These are phyloP conservation scores for Calameuta filiformis DNA, from an alignment of 2,888 invertebrate genomes.

Conservation along the genomic window DNA sequence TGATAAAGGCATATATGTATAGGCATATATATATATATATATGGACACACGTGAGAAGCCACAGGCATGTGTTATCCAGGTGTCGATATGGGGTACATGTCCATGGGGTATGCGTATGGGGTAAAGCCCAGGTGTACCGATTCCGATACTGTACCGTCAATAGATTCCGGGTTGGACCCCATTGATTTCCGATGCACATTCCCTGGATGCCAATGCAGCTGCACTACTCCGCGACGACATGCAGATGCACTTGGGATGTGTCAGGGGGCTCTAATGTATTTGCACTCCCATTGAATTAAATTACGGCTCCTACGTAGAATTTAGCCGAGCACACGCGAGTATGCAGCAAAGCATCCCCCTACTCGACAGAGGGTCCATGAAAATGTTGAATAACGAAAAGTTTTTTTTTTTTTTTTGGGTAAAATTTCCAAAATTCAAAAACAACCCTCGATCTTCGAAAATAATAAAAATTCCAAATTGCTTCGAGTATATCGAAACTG, in stretches of 20 bases:
- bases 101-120: not conserved
- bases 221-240: conserved; percentile 1
- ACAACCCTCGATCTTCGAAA: too few species aligned
- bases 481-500: not conserved
- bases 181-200: conserved; percentile 43
- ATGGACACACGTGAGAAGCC: not conserved
- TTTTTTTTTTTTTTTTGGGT: too few species aligned
- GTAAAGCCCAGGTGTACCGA: conserved; percentile 44
- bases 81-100: conserved; percentile 39
- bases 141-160: conserved; percentile 32
- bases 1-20: not conserved
- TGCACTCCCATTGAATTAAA: not conserved
- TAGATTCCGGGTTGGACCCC: conserved; percentile 40
- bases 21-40: not conserved
- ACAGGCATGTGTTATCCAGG: conserved; percentile 55
- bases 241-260: conserved; percentile 1
- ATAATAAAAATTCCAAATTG: too few species aligned
- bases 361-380: not conserved
- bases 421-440: too few species aligned
- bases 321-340: not conserved
- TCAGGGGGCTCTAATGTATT: not conserved
- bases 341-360: not conserved
- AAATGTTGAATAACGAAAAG: not conserved
- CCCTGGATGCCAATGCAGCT: conserved; percentile 4
- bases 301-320: not conserved